Conservation (phyloP, 2,113 vertebrate species). For the Ranitomeya imitator region DNA sequence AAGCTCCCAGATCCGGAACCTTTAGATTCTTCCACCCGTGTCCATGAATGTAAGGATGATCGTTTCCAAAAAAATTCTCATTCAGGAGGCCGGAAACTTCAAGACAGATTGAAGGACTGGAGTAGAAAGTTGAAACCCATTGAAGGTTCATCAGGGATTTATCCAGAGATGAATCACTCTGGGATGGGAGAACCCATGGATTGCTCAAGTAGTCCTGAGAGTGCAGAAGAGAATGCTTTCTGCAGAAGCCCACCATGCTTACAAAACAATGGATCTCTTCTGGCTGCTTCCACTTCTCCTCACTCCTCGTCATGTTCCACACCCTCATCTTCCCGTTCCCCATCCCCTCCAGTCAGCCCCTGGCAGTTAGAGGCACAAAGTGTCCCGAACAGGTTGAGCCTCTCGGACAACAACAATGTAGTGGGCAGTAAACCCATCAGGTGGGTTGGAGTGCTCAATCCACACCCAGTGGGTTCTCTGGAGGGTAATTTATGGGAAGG, state of each 20-base stretch:
- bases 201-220: constrained; percentile 75
- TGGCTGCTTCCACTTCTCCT: constrained; percentile 62
- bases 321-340: constrained; percentile 61
- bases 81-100: neutral
- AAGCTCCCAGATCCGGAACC: neutral
- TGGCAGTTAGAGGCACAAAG: constrained; percentile 58
- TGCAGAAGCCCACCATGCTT: constrained; percentile 26
- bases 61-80: neutral
- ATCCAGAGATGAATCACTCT: constrained; percentile 4
- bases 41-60: neutral
- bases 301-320: constrained; percentile 76
- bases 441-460: constrained; percentile 72
- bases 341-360: constrained; percentile 71
- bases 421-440: constrained; percentile 73
- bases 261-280: constrained; percentile 68
- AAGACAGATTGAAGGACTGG: neutral
- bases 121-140: constrained; percentile 6
- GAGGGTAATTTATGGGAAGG: constrained; percentile 66
- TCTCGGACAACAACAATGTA: constrained; percentile 81
- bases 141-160: neutral
- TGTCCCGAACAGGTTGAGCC: constrained; percentile 61
- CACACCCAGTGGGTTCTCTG: constrained; percentile 55
- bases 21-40: neutral
- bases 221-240: constrained; percentile 60
- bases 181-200: constrained; percentile 75